phyloP scores from a whole-genome alignment of 2,888 invertebrate species.

The Gisinianus flammeolus region DNA sequence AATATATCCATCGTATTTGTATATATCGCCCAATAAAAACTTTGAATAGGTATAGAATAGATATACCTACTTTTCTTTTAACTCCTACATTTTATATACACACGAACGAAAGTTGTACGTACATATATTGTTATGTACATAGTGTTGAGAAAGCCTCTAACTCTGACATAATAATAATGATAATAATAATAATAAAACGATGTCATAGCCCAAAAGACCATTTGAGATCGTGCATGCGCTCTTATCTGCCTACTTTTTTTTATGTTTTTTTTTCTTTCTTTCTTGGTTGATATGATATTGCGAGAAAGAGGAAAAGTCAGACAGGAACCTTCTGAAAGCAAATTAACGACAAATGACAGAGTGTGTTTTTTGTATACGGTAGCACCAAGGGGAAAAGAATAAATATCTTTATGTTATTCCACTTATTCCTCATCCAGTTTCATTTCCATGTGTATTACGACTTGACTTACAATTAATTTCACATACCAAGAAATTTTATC shows the following conservation, averaged over 20 bases:
- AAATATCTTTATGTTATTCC: conserved; percentile 15
- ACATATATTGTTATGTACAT: neutral
- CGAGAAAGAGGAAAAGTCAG: neutral
- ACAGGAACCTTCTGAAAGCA: conserved; percentile 33
- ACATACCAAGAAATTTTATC: neutral
- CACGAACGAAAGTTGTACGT: neutral
- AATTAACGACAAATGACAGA: conserved; percentile 38
- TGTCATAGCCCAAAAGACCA: neutral
- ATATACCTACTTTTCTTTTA: neutral
- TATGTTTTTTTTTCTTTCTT: neutral
- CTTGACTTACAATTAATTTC: neutral
- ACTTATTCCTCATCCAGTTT: conserved; percentile 10
- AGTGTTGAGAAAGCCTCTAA: too few species aligned
- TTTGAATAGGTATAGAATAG: neutral
- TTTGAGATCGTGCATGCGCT: neutral
- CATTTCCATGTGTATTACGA: neutral
- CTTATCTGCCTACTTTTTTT: conserved; percentile 1
- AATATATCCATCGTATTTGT: neutral
- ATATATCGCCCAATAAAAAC: neutral
- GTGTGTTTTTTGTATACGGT: neutral
- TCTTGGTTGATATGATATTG: too few species aligned
- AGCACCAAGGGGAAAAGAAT: neutral
- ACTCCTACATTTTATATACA: neutral
- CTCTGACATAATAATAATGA: too few species aligned
- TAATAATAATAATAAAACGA: neutral